Base-by-base conservation (phyloP, 2,113 vertebrate genomes). In the Coracopsis vasa region DNA sequence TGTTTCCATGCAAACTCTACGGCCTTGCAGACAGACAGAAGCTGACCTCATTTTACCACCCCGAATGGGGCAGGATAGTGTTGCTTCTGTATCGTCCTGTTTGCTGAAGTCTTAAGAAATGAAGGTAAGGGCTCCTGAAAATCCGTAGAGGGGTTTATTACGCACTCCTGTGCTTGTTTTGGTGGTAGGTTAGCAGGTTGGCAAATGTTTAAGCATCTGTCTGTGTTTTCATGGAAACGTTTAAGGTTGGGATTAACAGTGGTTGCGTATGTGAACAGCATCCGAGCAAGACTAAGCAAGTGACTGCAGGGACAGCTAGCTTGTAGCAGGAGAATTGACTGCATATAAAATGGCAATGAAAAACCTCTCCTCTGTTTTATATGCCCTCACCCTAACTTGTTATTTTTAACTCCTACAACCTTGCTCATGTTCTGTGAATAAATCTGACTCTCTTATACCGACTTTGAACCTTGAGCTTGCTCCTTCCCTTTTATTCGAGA, bases 381-480 rank as follows among this genome's bases (percentile, higher is more conserved):
- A 64, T 69, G 44, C 23, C 16, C 28, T 79, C 39, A n/a, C 11
- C 5, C 50, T 45, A 33, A 67, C 74, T 35, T 45, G 14, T 54
- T 86, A 19, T 19, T 50, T 11, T 62, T 61, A 67, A 71, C 29
- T 91, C 10, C n/a, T 70, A 29, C 50, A 77, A 47, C 29, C 29
- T 77, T 78, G n/a, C 29, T 10, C 4, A 13, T 33, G 15, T 75
- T 88, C 69, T 74, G 54, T 80, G 88, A 67, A 88, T 75, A 90
- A 51, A 72, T 81, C 31, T 84, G 28, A 80, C 29, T 83, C n/a
- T 72, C 16, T 79, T 39, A 31, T 6, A 77, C 53, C 51, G 66
- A 39, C 29, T 93, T 78, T 64, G 39, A 94, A 41, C 72, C 82
- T 94, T 71, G 72, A 62, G 24, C 72, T 86, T 56, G 27, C 74